Base-by-base conservation (phyloP, 2,113 vertebrate species). In the Podocnemis expansa region DNA sequence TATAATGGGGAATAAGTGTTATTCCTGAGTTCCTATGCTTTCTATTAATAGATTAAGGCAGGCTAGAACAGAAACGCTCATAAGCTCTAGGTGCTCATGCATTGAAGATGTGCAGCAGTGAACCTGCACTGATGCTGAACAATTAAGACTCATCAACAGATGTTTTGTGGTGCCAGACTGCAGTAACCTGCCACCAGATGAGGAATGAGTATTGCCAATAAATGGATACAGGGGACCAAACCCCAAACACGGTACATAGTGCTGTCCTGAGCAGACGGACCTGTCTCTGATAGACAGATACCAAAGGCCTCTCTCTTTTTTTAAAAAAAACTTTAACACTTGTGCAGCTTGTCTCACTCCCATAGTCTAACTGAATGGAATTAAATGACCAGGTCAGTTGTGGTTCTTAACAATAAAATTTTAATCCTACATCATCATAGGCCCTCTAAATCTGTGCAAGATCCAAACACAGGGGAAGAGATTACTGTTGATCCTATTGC, bases 21-120 rank as follows among this genome's bases (percentile, higher is more conserved):
- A 97, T 97, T 95, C 92, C 97, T 97, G 95, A 96, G 96, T 89
- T 94, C 89, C 79, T 90, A 93, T 91, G 96, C 96, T 97, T 95
- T 97, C 95, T 93, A 96, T 87, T 96, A 63, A 8, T 52, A 5
- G 73, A 41, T 49, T 21, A 54, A 16, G 73, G 93, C 91, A 96
- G 92, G 86, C 88, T 87, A 94, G 89, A 91, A 78, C 2, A 1
- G 94, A 95, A 97, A 94, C 91, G 89, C 86, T 96, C 95, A 93
- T 0, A 54, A 96, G 87, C 8, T 31, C 90, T 91, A 82, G n/a
- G 85, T 38, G 47, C 93, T 97, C 96, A 96, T 96, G 96, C 88
- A 87, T 92, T 84, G 85, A 96, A 93, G 89, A 96, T 92, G 87
- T 88, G 82, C 70, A 58, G 55, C 89, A 92, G 52, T 92, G 87